These are phyloP conservation scores for Papilio glaucus DNA, from an alignment of 1,140 invertebrate genomes.

Conservation along the genomic window DNA sequence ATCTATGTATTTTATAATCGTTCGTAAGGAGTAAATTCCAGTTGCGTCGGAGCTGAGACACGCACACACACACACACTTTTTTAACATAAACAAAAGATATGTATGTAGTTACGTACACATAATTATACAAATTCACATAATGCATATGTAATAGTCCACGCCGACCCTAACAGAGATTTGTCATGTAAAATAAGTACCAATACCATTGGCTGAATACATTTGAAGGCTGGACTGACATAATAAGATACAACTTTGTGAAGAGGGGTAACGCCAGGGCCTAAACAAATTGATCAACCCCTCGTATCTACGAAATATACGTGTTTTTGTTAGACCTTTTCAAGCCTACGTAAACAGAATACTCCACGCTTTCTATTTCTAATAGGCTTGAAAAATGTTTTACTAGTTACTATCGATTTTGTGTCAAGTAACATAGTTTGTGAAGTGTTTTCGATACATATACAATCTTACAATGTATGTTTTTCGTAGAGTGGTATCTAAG, in stretches of 20 bases:
- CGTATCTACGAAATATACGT: conserved; percentile 43
- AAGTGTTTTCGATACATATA: background rate
- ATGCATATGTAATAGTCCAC: background rate
- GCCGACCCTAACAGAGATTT: conserved; percentile 46
- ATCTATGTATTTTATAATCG: too few relatives aligned
- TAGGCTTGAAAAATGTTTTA: conserved; percentile 5
- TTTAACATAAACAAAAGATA: too few relatives aligned
- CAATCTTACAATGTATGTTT: too few relatives aligned
- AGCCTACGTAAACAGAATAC: conserved; percentile 45
- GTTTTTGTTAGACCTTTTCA: conserved; percentile 52
- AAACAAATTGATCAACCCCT: conserved; percentile 63
- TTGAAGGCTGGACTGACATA: conserved; percentile 44
- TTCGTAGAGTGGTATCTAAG: too few relatives aligned
- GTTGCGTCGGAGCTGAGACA: too few relatives aligned
- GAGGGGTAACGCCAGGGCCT: conserved; percentile 58
- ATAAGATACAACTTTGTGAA: conserved; percentile 49
- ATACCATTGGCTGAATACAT: conserved; percentile 39
- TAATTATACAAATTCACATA: background rate
- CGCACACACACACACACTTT: too few relatives aligned
- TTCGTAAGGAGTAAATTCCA: too few relatives aligned
- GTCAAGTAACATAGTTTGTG: background rate
- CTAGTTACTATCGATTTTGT: background rate
- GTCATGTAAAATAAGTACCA: conserved; percentile 11
- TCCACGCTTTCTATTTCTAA: conserved; percentile 41
- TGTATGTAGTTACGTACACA: background rate